These are phyloP conservation scores for Semnopithecus entellus DNA, from an alignment of 2,113 vertebrate genomes.

Conservation along the genomic window DNA sequence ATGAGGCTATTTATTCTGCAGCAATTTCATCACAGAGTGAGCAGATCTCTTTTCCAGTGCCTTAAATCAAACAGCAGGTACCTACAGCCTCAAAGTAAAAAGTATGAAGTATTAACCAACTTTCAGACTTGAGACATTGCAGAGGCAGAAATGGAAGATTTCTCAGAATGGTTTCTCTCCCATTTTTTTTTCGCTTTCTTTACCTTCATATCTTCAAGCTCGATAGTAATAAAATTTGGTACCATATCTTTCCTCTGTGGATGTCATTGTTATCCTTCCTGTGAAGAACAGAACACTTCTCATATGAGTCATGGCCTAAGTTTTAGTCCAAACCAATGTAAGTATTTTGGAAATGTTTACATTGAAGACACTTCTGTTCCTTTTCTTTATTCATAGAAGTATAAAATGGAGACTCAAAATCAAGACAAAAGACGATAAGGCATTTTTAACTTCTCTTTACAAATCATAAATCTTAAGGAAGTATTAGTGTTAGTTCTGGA, in stretches of 20 bases:
- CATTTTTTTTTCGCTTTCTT: not conserved
- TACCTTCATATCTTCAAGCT: not conserved
- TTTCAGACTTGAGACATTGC: slow-evolving; percentile 73
- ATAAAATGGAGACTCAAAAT: not conserved
- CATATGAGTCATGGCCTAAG: not conserved
- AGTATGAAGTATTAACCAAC: slow-evolving; percentile 75
- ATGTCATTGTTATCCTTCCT: not conserved
- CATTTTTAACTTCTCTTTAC: not conserved
- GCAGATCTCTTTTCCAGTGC: slow-evolving; percentile 73
- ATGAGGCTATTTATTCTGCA: slow-evolving; percentile 71
- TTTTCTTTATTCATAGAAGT: not conserved
- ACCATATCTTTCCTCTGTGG: not conserved
- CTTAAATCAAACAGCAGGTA: slow-evolving; percentile 83
- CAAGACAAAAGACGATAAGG: not conserved
- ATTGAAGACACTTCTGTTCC: not conserved
- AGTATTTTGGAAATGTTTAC: slow-evolving; percentile 16
- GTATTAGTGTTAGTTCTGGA: not conserved
- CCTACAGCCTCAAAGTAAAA: slow-evolving; percentile 73
- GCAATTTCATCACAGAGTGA: slow-evolving; percentile 72
- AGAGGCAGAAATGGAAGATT: slow-evolving; percentile 53
- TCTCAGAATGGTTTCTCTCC: slow-evolving; percentile 24
- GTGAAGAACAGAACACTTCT: not conserved
- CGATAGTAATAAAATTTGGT: not conserved
- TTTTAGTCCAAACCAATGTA: not conserved
- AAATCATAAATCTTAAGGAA: not conserved